A percentile compares a stretch with the other conserved stretches of the same genome.
phyloP scores from a whole-genome alignment of 2,888 invertebrate species.

The Apamea anceps region DNA sequence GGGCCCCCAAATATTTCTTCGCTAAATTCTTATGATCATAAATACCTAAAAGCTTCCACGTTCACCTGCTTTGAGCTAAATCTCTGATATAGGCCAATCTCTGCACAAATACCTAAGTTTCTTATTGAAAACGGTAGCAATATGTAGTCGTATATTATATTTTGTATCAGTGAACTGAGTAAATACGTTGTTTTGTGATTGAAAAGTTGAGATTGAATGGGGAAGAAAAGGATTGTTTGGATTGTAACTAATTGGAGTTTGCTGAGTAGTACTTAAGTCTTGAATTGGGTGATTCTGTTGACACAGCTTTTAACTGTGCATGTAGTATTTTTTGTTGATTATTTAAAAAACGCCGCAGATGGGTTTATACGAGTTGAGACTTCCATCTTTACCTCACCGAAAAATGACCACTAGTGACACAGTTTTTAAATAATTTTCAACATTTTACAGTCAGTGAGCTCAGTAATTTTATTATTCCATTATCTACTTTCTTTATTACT shows the following conservation, averaged over 20 bases:
- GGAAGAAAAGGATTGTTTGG: constrained; percentile 38
- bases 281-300: constrained; percentile 20
- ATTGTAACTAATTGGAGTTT: constrained; percentile 47
- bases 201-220: constrained; percentile 49
- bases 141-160: background rate
- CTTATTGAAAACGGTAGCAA: constrained; percentile 59
- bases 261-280: constrained; percentile 37
- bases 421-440: background rate
- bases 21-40: constrained; percentile 77
- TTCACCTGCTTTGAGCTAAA: constrained; percentile 73
- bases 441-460: background rate
- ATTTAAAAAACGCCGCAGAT: background rate
- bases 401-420: background rate
- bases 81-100: constrained; percentile 77
- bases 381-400: background rate
- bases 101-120: constrained; percentile 69
- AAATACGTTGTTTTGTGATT: constrained; percentile 52
- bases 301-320: constrained; percentile 21
- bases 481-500: background rate
- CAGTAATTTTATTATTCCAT: no score
- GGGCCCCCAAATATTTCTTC: constrained; percentile 75
- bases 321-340: background rate
- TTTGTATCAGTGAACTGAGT: constrained; percentile 18
- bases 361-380: background rate
- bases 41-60: constrained; percentile 79